These are phyloP conservation scores for Metellina segmentata DNA, from an alignment of 2,888 invertebrate genomes.

Conservation along the genomic window DNA sequence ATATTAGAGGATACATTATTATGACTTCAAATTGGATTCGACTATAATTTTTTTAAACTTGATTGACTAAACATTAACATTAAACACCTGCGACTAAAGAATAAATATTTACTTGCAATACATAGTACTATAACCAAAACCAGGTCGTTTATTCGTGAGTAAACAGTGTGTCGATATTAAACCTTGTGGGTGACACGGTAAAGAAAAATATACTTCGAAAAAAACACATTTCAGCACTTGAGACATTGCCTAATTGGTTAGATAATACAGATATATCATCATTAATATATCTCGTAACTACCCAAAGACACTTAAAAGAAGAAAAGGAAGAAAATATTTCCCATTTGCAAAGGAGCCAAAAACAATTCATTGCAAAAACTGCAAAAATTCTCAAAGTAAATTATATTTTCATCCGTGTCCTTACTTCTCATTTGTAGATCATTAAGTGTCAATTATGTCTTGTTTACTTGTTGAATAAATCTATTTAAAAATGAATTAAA, in stretches of 20 bases:
- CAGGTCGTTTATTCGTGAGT: no score
- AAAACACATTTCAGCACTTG: neutral
- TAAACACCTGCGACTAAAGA: no score
- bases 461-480: neutral
- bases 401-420: neutral
- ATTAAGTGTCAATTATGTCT: neutral
- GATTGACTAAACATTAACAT: no score
- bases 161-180: neutral
- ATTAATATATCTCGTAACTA: neutral
- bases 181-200: neutral
- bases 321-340: neutral
- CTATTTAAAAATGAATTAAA: neutral
- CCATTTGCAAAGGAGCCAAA: neutral
- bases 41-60: no score
- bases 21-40: no score
- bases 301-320: neutral
- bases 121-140: no score
- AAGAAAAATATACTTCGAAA: neutral
- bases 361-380: neutral
- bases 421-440: neutral
- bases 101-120: no score
- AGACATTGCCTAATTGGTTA: neutral
- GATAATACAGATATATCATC: neutral
- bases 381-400: neutral
- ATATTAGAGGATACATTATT: no score